These are phyloP conservation scores for Buathra laborator DNA, from an alignment of 2,888 invertebrate species.

Conservation along the genomic window DNA sequence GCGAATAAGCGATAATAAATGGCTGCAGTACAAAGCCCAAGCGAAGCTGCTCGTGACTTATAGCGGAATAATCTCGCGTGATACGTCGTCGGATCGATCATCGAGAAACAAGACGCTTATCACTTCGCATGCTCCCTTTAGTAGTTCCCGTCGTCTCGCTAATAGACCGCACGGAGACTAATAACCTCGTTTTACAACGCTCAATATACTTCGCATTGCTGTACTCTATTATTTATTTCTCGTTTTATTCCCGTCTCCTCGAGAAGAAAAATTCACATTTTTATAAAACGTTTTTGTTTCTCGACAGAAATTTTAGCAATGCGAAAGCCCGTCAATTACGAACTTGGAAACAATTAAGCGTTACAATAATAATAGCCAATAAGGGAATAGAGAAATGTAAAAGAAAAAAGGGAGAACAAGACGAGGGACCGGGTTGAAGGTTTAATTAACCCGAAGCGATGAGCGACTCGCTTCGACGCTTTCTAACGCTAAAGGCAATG, in stretches of 20 bases:
- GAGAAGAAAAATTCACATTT: too few species aligned
- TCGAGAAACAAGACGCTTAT: slow-evolving; percentile 14
- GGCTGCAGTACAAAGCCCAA: too few species aligned
- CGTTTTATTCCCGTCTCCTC: not conserved
- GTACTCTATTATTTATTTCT: slow-evolving; percentile 11
- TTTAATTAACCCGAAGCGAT: slow-evolving; percentile 73
- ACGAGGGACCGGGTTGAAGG: slow-evolving; percentile 47
- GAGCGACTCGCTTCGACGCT: slow-evolving; percentile 44
- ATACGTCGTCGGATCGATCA: not conserved
- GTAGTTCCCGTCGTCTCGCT: not conserved
- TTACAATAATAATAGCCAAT: slow-evolving; percentile 32
- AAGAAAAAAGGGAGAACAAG: slow-evolving; percentile 42
- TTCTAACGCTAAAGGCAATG: slow-evolving; percentile 41
- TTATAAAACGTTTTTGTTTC: not conserved
- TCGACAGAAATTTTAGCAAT: slow-evolving; percentile 44
- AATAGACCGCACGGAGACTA: slow-evolving; percentile 19
- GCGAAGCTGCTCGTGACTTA: too few species aligned
- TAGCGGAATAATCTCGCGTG: too few species aligned
- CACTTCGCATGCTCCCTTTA: not conserved
- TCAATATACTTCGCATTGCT: not conserved
- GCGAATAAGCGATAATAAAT: too few species aligned
- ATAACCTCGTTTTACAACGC: slow-evolving; percentile 30
- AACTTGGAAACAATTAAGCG: slow-evolving; percentile 63
- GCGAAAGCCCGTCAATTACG: slow-evolving; percentile 48
- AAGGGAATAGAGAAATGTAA: slow-evolving; percentile 14